Base-by-base conservation (phyloP, 2,797 vertebrate genomes). In the Tapera naevia region DNA sequence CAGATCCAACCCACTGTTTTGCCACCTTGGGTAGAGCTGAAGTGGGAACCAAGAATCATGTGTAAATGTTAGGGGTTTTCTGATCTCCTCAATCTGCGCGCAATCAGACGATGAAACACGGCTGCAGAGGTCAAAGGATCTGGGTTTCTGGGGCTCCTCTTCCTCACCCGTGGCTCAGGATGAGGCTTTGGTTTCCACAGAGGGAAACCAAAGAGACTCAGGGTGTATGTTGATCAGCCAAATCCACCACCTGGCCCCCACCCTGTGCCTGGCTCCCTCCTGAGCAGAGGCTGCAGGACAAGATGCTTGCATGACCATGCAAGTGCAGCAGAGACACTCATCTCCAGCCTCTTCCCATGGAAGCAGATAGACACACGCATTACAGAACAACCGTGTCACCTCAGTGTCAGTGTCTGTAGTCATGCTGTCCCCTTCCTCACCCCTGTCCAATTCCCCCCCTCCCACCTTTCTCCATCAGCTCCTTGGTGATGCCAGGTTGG, bases 21-120 rank as follows among this genome's bases (percentile, higher is more conserved):
- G 57, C 17, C 37, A 30, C 37, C 35, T 37, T 43, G 48, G 27
- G 43, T 66, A 62, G 66, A 74, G 46, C 25, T 73, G 37, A 80
- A 72, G 48, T 2, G 39, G 37, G 32, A 91, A 84, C 28, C 0
- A 0, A 75, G 70, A 0, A 0, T 46, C 2, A 1, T 30, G 35
- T 3, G 5, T 37, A 22, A 79, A 57, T 21, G 9, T 30, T 24
- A 73, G 61, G 50, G 46, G 57, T 28, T 80, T 78, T 82, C 69
- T 73, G 54, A 48, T 12, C 21, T 51, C 37, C 62, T 71, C 76
- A 16, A 10, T 27, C 35, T 41, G 18, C 62, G 28, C 0, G 3
- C 2, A 0, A 24, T 82, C 39, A 3, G 35, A 62, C 3, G 14
- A n/a, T 23, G 30, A 86, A 78, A 51, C 1, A 4, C 4, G 15